Evolutionary conservation across 1,140 invertebrate species (phyloP).

Genomic region (Saccostrea cuccullata): DNA sequence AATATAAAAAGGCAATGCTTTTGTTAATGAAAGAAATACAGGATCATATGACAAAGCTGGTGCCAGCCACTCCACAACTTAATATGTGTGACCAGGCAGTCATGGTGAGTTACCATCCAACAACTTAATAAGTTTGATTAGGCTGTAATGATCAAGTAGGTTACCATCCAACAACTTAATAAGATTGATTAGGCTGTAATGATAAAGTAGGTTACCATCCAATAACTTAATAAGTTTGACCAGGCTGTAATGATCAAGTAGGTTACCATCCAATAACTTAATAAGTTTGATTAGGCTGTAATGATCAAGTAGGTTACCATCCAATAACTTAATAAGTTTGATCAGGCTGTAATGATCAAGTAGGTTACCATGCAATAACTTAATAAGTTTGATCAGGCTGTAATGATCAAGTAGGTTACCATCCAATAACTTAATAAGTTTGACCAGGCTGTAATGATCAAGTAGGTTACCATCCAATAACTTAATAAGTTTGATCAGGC

Average conservation of each 20-base stretch:
- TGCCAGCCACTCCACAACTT: slow-evolving; percentile 76
- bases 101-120: slow-evolving; percentile 77
- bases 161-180: slow-evolving; percentile 77
- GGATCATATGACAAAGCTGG: slow-evolving; percentile 71
- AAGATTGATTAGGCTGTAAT: slow-evolving; percentile 75
- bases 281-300: slow-evolving; percentile 67
- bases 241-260: slow-evolving; percentile 78
- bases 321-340: slow-evolving; percentile 79
- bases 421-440: too few species aligned
- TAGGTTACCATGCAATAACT: too few species aligned
- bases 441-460: too few species aligned
- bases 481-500: too few species aligned
- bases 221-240: slow-evolving; percentile 80
- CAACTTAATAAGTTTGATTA: slow-evolving; percentile 79
- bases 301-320: slow-evolving; percentile 77
- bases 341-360: too few species aligned
- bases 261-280: slow-evolving; percentile 36
- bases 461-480: too few species aligned
- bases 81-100: slow-evolving; percentile 79
- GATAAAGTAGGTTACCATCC: slow-evolving; percentile 64
- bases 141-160: slow-evolving; percentile 37
- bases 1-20: slow-evolving; percentile 74
- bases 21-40: slow-evolving; percentile 67
- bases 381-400: too few species aligned
- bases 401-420: too few species aligned